Percentiles rank a stretch among this genome's conserved stretches.
These are phyloP conservation scores for Drosophila guanche DNA, from an alignment of 1,140 invertebrate genomes.

Conservation along the genomic window DNA sequence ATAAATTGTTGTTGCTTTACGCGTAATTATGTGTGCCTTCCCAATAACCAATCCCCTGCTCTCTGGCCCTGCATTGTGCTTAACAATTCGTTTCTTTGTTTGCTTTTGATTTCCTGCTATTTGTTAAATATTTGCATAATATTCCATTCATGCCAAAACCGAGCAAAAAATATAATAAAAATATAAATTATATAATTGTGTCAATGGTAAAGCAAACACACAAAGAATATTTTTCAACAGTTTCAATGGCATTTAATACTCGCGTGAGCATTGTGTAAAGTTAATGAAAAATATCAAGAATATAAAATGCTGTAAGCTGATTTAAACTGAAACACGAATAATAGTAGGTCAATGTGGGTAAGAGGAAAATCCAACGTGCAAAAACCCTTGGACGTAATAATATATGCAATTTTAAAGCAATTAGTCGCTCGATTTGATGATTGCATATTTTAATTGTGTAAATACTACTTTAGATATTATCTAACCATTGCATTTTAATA, in stretches of 20 bases:
- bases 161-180: constrained; percentile 7
- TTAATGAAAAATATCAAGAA: constrained; percentile 4
- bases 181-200: constrained; percentile 37
- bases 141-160: constrained; percentile 28
- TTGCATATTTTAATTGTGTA: no score
- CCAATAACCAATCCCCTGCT: neutral
- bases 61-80: constrained; percentile 18
- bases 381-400: no score
- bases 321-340: constrained; percentile 6
- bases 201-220: constrained; percentile 20
- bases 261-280: neutral
- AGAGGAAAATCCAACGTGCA: no score
- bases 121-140: constrained; percentile 51
- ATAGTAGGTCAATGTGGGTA: constrained; percentile 3
- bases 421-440: no score
- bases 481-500: no score
- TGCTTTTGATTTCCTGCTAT: constrained; percentile 46
- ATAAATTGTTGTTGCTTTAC: constrained; percentile 38
- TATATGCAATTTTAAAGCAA: no score
- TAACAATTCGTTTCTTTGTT: constrained; percentile 27
- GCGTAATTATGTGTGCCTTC: constrained; percentile 57
- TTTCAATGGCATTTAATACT: constrained; percentile 17
- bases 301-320: constrained; percentile 9
- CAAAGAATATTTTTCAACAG: constrained; percentile 16
- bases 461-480: no score